A percentile compares a stretch with the other conserved stretches of the same genome.
Conservation (phyloP, 92 coral and sea anemone species). For the Parazoanthus swiftii region DNA sequence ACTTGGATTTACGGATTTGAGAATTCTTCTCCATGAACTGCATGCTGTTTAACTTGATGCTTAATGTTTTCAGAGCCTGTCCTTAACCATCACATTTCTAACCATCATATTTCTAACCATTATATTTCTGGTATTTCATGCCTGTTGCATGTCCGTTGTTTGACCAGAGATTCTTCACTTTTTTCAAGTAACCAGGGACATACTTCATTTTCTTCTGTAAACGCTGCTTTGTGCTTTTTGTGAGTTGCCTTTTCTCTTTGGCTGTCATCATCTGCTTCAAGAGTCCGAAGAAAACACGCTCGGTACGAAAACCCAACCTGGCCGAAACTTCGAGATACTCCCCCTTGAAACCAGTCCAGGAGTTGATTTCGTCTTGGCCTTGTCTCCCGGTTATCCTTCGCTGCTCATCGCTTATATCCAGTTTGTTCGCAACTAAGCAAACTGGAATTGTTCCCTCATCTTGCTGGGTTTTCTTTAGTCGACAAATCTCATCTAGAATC, state of each 20-base stretch:
- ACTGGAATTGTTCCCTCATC: conserved; percentile 46
- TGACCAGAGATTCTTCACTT: neutral
- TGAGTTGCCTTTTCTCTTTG: conserved; percentile 24
- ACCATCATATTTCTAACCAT: too few species aligned
- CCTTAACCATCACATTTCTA: too few species aligned
- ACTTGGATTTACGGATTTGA: too few species aligned
- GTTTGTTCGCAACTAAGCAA: conserved; percentile 68
- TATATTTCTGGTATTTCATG: too few species aligned
- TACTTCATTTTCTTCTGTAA: conserved; percentile 8
- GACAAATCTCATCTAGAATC: conserved; percentile 54
- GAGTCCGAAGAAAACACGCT: conserved; percentile 47
- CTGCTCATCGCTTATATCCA: conserved; percentile 56
- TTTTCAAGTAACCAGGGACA: conserved; percentile 6
- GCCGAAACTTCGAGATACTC: conserved; percentile 80
- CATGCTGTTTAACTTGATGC: too few species aligned
- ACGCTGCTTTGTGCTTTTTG: conserved; percentile 18
- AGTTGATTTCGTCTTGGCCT: conserved; percentile 53
- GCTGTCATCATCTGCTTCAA: conserved; percentile 30
- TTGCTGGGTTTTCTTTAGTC: conserved; percentile 37
- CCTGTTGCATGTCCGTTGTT: neutral
- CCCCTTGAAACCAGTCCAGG: conserved; percentile 54
- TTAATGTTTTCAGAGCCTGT: too few species aligned
- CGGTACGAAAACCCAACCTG: conserved; percentile 58
- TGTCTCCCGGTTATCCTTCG: conserved; percentile 51
- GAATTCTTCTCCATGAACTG: too few species aligned